Evolutionary conservation across 2,113 vertebrate species (phyloP), one percentile per base, ranked within the genome.

Genomic region (Theropithecus gelada): DNA sequence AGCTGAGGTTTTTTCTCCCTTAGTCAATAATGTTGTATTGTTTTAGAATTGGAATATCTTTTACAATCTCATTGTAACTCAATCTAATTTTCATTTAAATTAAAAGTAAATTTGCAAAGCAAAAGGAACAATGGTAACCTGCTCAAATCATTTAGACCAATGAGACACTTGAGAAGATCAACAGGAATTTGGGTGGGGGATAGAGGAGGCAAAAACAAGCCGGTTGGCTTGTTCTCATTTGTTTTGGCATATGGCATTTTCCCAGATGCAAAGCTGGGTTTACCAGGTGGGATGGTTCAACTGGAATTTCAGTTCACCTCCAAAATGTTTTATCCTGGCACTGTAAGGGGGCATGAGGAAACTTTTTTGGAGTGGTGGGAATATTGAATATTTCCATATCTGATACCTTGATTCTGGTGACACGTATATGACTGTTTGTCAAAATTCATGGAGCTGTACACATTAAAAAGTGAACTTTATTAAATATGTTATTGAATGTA

Each of bases 21-120:
- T 30, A 48, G 55, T 59, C 80, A 81, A 70, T 75, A 80, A 85
- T n/a, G 38, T 82, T n/a, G 32, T 83, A 14, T 87, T 79, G 70
- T 83, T 90, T 78, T 72, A 83, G 30, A 92, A 76, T 76, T 76
- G 57, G n/a, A 48, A 55, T 70, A 17, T 66, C 68, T 81, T 59
- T 76, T 25, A 48, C 48, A 76, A 48, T 90, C 48, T n/a, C 16
- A 18, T 25, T 48, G n/a, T 83, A 93, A 78, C 22, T 79, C 59
- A 70, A 5, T 87, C 43, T 83, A 78, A 90, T 90, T 93, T 57
- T 95, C 35, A 88, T 97, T 93, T 79, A 96, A 95, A 95, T 87
- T 50, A 25, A 66, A 90, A 90, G 81, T 87, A 89, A 89, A 93
- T 96, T 76, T 93, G 73, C 81, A 76, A 95, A 82, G 90, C 66